These are phyloP conservation scores for Bambusicola thoracicus DNA, from an alignment of 2,113 vertebrate species.

Conservation along the genomic window DNA sequence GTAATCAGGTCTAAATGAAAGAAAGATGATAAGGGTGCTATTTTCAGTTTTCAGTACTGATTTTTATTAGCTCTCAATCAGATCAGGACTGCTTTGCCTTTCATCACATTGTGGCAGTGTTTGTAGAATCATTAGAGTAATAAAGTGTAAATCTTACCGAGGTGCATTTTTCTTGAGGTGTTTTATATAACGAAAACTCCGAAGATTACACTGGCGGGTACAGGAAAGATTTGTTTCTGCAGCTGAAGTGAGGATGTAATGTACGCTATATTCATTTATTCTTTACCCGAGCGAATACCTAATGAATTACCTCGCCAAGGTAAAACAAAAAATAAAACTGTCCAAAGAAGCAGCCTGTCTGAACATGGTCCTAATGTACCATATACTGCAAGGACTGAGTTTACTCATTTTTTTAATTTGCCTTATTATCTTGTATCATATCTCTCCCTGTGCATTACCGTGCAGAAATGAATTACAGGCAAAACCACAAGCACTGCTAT, in stretches of 20 bases:
- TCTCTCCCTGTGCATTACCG: slow-evolving; percentile 66
- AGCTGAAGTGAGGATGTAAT: slow-evolving; percentile 72
- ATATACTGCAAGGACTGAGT: slow-evolving; percentile 52
- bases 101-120: slow-evolving; percentile 89
- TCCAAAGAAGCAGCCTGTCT: slow-evolving; percentile 43
- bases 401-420: slow-evolving; percentile 71
- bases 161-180: slow-evolving; percentile 85
- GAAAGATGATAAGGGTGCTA: slow-evolving; percentile 99
- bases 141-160: slow-evolving; percentile 88
- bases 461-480: slow-evolving; percentile 73
- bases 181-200: slow-evolving; percentile 80
- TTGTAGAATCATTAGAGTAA: slow-evolving; percentile 94
- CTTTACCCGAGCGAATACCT: slow-evolving; percentile 60
- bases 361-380: slow-evolving; percentile 40
- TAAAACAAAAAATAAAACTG: slow-evolving; percentile 49
- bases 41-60: slow-evolving; percentile 94
- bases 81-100: slow-evolving; percentile 89
- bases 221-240: slow-evolving; percentile 79
- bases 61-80: slow-evolving; percentile 99
- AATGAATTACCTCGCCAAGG: slow-evolving; percentile 72
- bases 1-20: slow-evolving; percentile 99
- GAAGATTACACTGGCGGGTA: slow-evolving; percentile 78
- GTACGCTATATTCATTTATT: slow-evolving; percentile 76
- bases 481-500: slow-evolving; percentile 72
- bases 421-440: slow-evolving; percentile 68